phyloP scores from a whole-genome alignment of 2,797 vertebrate genomes.

The Pangasius macronema region DNA sequence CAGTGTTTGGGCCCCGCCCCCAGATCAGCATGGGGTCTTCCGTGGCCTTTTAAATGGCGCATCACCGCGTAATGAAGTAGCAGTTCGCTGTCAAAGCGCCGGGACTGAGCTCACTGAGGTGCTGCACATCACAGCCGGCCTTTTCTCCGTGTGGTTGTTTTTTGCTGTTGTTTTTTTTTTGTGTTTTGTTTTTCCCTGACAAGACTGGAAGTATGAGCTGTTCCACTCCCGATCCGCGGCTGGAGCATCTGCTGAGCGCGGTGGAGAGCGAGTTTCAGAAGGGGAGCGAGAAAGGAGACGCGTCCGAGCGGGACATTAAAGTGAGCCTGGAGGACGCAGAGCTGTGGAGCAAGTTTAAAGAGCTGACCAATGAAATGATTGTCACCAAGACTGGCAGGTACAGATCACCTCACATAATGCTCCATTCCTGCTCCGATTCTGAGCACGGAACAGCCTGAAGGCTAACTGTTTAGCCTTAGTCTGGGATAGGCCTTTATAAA shows the following conservation, averaged over 20 bases:
- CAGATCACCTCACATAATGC: neutral
- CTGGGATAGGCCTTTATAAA: neutral
- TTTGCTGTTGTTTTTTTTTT: neutral
- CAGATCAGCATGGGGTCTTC: constrained; percentile 68
- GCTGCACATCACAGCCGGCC: neutral
- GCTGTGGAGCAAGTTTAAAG: constrained; percentile 82
- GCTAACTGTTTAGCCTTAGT: neutral
- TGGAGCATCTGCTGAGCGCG: constrained; percentile 82
- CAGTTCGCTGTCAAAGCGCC: constrained; percentile 49
- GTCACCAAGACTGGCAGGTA: constrained; percentile 83
- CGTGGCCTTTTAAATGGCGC: constrained; percentile 67
- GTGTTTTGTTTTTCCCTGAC: neutral
- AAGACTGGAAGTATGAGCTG: constrained; percentile 69
- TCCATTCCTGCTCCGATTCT: neutral
- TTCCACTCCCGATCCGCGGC: constrained; percentile 74
- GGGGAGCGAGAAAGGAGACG: constrained; percentile 80
- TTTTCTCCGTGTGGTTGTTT: rapidly evolving
- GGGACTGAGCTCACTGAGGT: neutral
- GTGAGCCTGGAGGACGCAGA: constrained; percentile 78
- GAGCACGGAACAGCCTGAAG: too few relatives aligned
- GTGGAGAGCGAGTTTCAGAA: constrained; percentile 82
- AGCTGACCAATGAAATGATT: constrained; percentile 84
- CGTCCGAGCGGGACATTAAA: constrained; percentile 81
- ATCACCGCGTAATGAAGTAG: constrained; percentile 35
- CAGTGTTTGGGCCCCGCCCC: constrained; percentile 62